Conservation (phyloP, 2,113 vertebrate genomes). For the Phrynosoma platyrhinos region DNA sequence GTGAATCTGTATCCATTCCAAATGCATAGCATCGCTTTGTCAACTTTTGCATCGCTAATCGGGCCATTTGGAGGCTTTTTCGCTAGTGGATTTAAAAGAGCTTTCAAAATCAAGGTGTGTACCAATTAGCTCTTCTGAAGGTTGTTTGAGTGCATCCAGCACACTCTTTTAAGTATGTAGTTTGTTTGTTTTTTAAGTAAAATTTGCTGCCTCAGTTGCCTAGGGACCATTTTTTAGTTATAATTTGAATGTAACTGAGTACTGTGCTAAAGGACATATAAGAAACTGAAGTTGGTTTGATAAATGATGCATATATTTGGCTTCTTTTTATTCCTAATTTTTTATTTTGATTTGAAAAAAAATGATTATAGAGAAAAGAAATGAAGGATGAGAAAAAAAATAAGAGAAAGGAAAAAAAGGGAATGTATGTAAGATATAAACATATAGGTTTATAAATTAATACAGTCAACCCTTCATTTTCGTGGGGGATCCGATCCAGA, state of each 20-base stretch:
- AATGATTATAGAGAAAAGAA: too few species aligned
- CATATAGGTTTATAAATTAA: too few species aligned
- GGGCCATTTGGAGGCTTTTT: conserved; percentile 99
- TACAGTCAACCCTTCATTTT: too few species aligned
- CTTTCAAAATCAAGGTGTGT: conserved; percentile 97
- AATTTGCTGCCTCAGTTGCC: not conserved
- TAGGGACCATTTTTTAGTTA: not conserved
- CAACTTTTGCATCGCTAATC: conserved; percentile 92
- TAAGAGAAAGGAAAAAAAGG: too few species aligned
- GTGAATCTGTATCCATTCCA: conserved; percentile 95
- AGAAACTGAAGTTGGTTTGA: not conserved
- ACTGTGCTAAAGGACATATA: not conserved
- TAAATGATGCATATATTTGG: not conserved
- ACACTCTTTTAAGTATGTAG: not conserved
- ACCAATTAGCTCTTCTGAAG: not conserved
- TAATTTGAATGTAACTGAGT: not conserved
- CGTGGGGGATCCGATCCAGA: too few species aligned
- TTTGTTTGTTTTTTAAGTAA: not conserved
- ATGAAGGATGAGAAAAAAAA: too few species aligned
- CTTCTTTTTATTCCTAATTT: not conserved
- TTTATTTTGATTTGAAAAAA: too few species aligned
- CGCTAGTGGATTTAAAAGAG: conserved; percentile 97
- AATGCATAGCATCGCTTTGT: conserved; percentile 95
- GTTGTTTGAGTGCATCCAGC: not conserved
- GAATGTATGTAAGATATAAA: too few species aligned